Evolutionary conservation across 2,888 invertebrate species (phyloP), one percentile per base, ranked within the genome.

Genomic region (Ornithoptera alexandrae): DNA sequence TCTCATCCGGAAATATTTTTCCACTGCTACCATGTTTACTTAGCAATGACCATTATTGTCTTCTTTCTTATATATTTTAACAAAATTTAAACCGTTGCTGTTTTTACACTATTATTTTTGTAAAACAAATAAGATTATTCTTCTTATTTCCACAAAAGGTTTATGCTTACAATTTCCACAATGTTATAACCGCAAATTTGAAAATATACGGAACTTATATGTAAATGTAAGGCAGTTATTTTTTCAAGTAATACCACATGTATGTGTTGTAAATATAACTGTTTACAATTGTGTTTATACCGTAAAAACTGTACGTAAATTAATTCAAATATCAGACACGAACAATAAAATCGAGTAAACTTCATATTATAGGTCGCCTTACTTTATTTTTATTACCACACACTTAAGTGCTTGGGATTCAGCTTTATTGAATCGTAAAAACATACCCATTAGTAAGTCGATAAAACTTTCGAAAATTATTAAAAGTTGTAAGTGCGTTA

Each of bases 371-470:
- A 65, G 56, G 39, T 61, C 56, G 17, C 39, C 36, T 69, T 42
- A 69, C 39, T 53, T 65, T 69, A 59, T 53, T 69, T 65, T 69
- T 69, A 69, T 69, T 59, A 61, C 58, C 62, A 62, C 56, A 62
- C 65, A 65, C 65, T 62, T 65, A 69, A 65, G 69, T 58, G 69
- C 69, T 69, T 69, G 57, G 58, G 69, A 69, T 69, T 69, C 57
- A 65, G 39, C 57, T 62, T 65, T 62, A 65, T 69, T 69, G 62
- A 65, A 69, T 69, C 62, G 65, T 69, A 66, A 69, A 69, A 69
- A 62, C 62, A 58, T 69, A 58, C 22, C 69, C 65, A 69, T 69
- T 69, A 65, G 39, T 50, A 50, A 42, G 24, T 60, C n/a, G 8
- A 57, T 64, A 42, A 69, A 69, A 71, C 69, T 71, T 68, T 69